phyloP scores from a whole-genome alignment of 2,797 vertebrate genomes.

The Nasua narica region DNA sequence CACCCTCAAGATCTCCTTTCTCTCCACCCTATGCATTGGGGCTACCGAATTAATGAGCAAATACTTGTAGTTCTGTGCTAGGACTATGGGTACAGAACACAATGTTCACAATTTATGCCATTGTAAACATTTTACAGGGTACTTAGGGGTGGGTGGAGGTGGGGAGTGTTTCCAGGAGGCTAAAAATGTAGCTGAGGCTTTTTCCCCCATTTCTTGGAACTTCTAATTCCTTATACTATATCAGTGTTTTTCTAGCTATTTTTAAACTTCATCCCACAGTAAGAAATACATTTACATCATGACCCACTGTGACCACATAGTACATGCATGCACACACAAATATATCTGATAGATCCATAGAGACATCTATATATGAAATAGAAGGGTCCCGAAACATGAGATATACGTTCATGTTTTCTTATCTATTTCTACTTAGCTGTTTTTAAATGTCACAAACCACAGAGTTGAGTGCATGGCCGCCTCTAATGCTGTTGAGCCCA shows the following conservation, averaged over 20 bases:
- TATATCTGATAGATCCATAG: background rate
- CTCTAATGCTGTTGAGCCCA: background rate
- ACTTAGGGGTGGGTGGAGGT: background rate
- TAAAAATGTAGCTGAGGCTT: constrained; percentile 44
- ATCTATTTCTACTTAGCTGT: background rate
- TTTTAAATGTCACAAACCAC: background rate
- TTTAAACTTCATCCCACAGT: background rate
- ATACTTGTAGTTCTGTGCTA: background rate
- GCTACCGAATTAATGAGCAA: constrained; percentile 21
- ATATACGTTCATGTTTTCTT: background rate
- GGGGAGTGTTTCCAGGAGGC: constrained; percentile 70
- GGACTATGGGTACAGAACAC: constrained; percentile 8
- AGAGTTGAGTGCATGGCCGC: background rate
- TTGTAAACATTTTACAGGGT: constrained; percentile 52
- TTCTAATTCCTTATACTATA: background rate
- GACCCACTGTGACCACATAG: background rate
- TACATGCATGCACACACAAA: background rate
- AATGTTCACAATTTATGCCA: background rate
- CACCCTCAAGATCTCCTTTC: background rate
- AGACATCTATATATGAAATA: background rate
- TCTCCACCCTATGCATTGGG: background rate
- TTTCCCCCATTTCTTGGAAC: constrained; percentile 17
- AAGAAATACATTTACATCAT: background rate
- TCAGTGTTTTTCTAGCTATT: background rate
- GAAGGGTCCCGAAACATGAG: background rate